Evolutionary conservation across 2,888 invertebrate genomes (phyloP).

Genomic region (Dasysyrphus albostriatus): DNA sequence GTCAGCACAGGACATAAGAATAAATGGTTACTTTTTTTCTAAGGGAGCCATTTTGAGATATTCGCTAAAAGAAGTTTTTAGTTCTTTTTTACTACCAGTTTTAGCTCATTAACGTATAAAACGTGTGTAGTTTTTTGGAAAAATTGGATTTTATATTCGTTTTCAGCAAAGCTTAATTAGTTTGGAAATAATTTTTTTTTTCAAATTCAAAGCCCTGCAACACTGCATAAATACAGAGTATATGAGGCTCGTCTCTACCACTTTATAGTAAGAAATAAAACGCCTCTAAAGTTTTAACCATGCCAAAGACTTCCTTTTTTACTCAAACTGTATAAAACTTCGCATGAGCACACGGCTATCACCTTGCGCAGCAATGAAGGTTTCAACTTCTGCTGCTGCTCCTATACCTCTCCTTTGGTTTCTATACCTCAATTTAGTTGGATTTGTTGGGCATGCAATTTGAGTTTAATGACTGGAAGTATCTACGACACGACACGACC

Average conservation of each 20-base stretch:
- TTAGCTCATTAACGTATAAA: no score
- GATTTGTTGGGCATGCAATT: slow-evolving; percentile 41
- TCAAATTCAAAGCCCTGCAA: not conserved
- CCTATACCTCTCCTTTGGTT: not conserved
- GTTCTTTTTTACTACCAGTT: no score
- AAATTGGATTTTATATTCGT: no score
- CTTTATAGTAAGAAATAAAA: slow-evolving; percentile 23
- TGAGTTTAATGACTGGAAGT: slow-evolving; percentile 67
- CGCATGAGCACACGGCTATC: slow-evolving; percentile 70
- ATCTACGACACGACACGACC: slow-evolving; percentile 7
- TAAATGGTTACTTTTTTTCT: no score
- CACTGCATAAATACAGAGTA: not conserved
- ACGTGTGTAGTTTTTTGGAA: no score
- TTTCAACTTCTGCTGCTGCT: slow-evolving; percentile 23
- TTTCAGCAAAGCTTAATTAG: no score
- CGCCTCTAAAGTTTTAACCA: slow-evolving; percentile 8
- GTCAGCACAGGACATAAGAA: no score
- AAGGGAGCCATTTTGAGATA: no score
- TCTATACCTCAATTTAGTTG: slow-evolving; percentile 11
- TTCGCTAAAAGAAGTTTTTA: no score
- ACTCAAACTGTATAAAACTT: slow-evolving; percentile 38
- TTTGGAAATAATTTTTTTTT: no score
- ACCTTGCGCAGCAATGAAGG: slow-evolving; percentile 63
- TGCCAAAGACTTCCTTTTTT: slow-evolving; percentile 62
- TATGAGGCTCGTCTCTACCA: not conserved